A percentile compares a stretch with the other conserved stretches of the same genome.
Evolutionary conservation across 2,888 invertebrate species (phyloP).

Genomic region (Fragum fragum): DNA sequence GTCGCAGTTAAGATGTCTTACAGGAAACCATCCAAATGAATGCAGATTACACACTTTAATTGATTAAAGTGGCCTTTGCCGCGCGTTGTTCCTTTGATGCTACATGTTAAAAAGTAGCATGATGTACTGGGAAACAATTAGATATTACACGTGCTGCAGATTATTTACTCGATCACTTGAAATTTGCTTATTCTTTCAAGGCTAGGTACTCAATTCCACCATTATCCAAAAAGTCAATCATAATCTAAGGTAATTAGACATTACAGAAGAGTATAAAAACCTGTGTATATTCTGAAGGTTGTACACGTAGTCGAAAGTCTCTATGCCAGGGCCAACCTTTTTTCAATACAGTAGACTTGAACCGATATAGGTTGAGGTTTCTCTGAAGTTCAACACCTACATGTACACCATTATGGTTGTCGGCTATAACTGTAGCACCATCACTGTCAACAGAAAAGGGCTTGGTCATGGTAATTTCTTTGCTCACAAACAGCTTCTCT

Average conservation of each 20-base stretch:
- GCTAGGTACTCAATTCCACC: constrained; percentile 39
- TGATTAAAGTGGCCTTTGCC: constrained; percentile 42
- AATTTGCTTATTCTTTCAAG: constrained; percentile 54
- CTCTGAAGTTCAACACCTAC: neutral
- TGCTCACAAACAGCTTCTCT: constrained; percentile 20
- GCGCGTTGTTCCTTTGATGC: constrained; percentile 33
- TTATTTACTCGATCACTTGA: constrained; percentile 42
- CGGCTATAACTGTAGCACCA: constrained; percentile 54
- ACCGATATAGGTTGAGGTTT: neutral
- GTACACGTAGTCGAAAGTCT: constrained; percentile 38
- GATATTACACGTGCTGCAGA: constrained; percentile 42
- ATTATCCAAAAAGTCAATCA: constrained; percentile 28
- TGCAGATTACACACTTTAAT: constrained; percentile 28
- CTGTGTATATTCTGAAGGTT: constrained; percentile 44
- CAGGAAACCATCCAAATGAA: constrained; percentile 37
- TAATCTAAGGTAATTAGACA: constrained; percentile 42
- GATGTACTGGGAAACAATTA: constrained; percentile 41
- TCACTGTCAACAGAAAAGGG: constrained; percentile 46
- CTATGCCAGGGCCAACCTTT: constrained; percentile 26
- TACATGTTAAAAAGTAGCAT: constrained; percentile 23
- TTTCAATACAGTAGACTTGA: constrained; percentile 42
- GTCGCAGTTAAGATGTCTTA: constrained; percentile 27
- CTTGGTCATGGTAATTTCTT: constrained; percentile 25
- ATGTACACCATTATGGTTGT: constrained; percentile 25
- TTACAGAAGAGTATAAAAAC: constrained; percentile 44